Evolutionary conservation across 2,113 vertebrate species (phyloP), one percentile per base, ranked within the genome.

Genomic region (Laterallus jamaicensis): DNA sequence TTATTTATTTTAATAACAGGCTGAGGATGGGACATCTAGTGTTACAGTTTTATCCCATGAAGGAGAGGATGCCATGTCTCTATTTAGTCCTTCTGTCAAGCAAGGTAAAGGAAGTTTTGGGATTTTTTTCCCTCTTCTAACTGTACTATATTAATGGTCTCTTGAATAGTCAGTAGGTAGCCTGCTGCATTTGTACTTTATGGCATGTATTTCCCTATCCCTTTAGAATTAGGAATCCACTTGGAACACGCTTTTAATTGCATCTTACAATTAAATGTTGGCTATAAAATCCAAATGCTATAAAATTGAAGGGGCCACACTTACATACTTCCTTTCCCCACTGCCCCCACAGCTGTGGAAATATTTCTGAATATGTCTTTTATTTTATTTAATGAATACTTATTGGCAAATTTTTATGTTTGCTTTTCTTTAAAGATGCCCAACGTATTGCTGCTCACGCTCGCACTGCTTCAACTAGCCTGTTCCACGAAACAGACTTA

Each of bases 401-500:
- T 68, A 40, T 40, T 17, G 13, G 1, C 35, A 49, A 47, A 4
- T 21, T 50, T 50, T 26, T 19, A 28, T 12, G 14, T n/a, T 76
- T 70, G 8, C 32, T 32, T 59, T 42, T 71, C 71, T 26, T 50
- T 92, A 20, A 90, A 99, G 99, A 99, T 95, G 98, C 98, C 96
- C 99, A 99, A 78, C 98, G 98, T 56, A 93, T 98, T 67, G 97
- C 98, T 54, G 98, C 98, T 96, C 98, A 99, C 90, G 99, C 98
- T 86, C 99, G 99, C 88, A 99, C 98, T 73, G 98, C 98, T 76
- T 98, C 99, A 50, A 99, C 99, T 55, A 99, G 99, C 97, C 98
- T 99, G 95, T 99, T 99, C 97, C 98, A 99, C 37, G 99, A 99
- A 97, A 99, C 98, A 7, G 99, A 99, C 96, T 96, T 99, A 82